Conservation (phyloP, 1,140 invertebrate species). For the Phymastichus coffea region DNA sequence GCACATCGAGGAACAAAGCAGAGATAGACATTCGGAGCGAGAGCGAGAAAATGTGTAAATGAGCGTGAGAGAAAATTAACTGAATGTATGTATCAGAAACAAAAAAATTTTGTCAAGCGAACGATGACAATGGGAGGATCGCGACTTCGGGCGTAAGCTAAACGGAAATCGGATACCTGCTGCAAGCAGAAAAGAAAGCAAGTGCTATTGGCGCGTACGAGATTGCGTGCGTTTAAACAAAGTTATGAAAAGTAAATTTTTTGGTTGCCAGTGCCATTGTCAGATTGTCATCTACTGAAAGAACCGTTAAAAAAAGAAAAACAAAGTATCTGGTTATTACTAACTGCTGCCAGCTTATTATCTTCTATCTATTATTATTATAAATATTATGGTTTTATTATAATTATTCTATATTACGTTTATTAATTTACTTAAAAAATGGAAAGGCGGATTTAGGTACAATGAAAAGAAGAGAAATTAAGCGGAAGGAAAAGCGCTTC, state of each 20-base stretch:
- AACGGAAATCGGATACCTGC: conserved; percentile 24
- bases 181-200: conserved; percentile 30
- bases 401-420: conserved; percentile 46
- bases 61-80: conserved; percentile 26
- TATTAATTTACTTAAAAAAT: conserved; percentile 48
- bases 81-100: conserved; percentile 18
- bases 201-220: conserved; percentile 32
- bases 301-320: conserved; percentile 39
- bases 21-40: conserved; percentile 19
- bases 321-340: conserved; percentile 49
- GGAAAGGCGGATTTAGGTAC: conserved; percentile 21
- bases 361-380: conserved; percentile 49
- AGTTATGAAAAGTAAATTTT: conserved; percentile 23
- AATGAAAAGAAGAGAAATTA: conserved; percentile 20
- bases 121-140: conserved; percentile 28
- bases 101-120: conserved; percentile 28
- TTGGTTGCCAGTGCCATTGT: conserved; percentile 50
- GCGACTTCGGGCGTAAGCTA: conserved; percentile 23
- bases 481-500: conserved; percentile 26
- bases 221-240: conserved; percentile 32
- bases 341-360: conserved; percentile 54
- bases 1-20: conserved; percentile 43
- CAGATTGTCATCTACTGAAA: conserved; percentile 50
- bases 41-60: conserved; percentile 30
- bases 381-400: conserved; percentile 28